A percentile compares a stretch with the other conserved stretches of the same genome.
Conservation (phyloP, 2,888 invertebrate species). For the Morpho deidamia region DNA sequence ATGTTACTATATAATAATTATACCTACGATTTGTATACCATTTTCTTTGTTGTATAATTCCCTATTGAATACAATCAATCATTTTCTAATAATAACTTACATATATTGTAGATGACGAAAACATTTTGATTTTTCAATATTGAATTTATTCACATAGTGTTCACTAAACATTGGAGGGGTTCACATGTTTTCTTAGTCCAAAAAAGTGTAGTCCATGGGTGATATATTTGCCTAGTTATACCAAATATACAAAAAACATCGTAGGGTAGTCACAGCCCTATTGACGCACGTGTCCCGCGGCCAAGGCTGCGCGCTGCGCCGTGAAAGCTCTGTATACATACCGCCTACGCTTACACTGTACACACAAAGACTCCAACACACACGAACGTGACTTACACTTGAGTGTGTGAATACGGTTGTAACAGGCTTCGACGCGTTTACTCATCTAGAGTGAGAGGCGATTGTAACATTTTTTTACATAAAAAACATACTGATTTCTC, state of each 20-base stretch:
- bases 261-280: constrained; percentile 50
- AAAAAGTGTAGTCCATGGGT: no score
- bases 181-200: no score
- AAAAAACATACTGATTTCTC: background rate
- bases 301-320: constrained; percentile 73
- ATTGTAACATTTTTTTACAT: background rate
- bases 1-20: no score
- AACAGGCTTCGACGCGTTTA: constrained; percentile 33
- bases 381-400: constrained; percentile 4
- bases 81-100: no score
- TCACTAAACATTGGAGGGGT: no score
- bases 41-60: no score
- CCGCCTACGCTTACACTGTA: constrained; percentile 23
- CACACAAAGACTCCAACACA: constrained; percentile 21
- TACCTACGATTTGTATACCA: no score
- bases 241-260: constrained; percentile 5
- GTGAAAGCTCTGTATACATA: constrained; percentile 68
- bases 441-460: constrained; percentile 7
- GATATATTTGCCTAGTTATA: background rate
- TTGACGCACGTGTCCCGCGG: constrained; percentile 72
- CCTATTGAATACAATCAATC: no score
- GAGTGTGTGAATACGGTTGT: constrained; percentile 18
- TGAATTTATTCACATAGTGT: no score
- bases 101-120: no score
- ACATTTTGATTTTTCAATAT: no score